Evolutionary conservation across 2,888 invertebrate species (phyloP).

Genomic region (Lepidocyrtinus sp.): DNA sequence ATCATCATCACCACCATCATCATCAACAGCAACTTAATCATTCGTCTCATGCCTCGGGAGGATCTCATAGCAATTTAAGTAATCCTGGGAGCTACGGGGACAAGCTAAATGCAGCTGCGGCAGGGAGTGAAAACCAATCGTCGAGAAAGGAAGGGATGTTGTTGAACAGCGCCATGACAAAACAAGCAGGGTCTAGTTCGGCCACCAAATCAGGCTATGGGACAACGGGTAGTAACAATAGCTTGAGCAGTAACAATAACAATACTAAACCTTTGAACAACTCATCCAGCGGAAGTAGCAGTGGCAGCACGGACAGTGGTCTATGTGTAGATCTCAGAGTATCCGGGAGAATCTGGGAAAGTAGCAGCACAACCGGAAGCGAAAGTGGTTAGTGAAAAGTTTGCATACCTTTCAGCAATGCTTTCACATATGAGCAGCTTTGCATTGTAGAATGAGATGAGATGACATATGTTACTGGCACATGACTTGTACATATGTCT

Average conservation of each 20-base stretch:
- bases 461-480: too few relatives aligned
- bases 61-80: slow-evolving; percentile 61
- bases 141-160: slow-evolving; percentile 53
- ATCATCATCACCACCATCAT: slow-evolving; percentile 53
- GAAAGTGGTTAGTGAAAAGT: slow-evolving; percentile 34
- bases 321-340: slow-evolving; percentile 70
- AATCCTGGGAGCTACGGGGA: slow-evolving; percentile 59
- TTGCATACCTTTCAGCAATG: too few relatives aligned
- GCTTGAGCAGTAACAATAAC: slow-evolving; percentile 48
- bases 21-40: slow-evolving; percentile 57
- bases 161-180: slow-evolving; percentile 58
- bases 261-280: slow-evolving; percentile 41
- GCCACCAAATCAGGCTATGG: slow-evolving; percentile 54
- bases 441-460: too few relatives aligned
- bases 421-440: too few relatives aligned
- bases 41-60: slow-evolving; percentile 56
- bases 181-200: slow-evolving; percentile 52
- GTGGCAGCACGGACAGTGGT: slow-evolving; percentile 58
- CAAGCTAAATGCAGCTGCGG: slow-evolving; percentile 49
- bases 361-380: slow-evolving; percentile 38
- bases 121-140: slow-evolving; percentile 46
- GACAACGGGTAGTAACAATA: slow-evolving; percentile 27
- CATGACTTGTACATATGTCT: too few relatives aligned
- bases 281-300: slow-evolving; percentile 37
- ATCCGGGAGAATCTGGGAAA: slow-evolving; percentile 69